These are phyloP conservation scores for Hydractinia symbiolongicarpus DNA, from an alignment of 30 jellyfish, hydroid and myxozoan species.

Conservation along the genomic window DNA sequence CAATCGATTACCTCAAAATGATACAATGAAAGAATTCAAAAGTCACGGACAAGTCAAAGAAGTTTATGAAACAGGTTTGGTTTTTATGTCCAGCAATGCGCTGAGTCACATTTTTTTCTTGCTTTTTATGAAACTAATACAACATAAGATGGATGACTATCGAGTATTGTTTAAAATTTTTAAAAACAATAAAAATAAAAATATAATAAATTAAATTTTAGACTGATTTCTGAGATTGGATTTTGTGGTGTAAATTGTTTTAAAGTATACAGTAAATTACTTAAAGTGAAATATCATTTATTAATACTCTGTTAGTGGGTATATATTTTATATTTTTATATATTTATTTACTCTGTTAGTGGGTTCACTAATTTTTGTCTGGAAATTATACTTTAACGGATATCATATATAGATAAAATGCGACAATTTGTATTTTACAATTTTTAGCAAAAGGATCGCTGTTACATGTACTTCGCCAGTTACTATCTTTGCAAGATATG, in stretches of 20 bases:
- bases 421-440: not conserved
- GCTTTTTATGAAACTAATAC: not conserved
- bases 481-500: conserved; percentile 38
- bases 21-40: conserved; percentile 24
- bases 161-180: too few relatives aligned
- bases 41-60: conserved; percentile 19
- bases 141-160: too few relatives aligned
- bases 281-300: too few relatives aligned
- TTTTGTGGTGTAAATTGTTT: too few relatives aligned
- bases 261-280: too few relatives aligned
- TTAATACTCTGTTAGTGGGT: too few relatives aligned
- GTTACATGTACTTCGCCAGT: conserved; percentile 24
- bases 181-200: too few relatives aligned
- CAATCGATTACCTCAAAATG: conserved; percentile 56
- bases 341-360: too few relatives aligned
- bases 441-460: conserved; percentile 36
- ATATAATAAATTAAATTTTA: too few relatives aligned
- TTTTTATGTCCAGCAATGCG: not conserved
- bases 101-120: not conserved
- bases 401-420: not conserved
- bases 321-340: too few relatives aligned
- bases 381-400: not conserved
- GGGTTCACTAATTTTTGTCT: not conserved
- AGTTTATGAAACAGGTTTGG: conserved; percentile 30
- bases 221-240: too few relatives aligned